Base-by-base conservation (phyloP, 2,113 vertebrate species). In the Cephalopholis sonnerati region DNA sequence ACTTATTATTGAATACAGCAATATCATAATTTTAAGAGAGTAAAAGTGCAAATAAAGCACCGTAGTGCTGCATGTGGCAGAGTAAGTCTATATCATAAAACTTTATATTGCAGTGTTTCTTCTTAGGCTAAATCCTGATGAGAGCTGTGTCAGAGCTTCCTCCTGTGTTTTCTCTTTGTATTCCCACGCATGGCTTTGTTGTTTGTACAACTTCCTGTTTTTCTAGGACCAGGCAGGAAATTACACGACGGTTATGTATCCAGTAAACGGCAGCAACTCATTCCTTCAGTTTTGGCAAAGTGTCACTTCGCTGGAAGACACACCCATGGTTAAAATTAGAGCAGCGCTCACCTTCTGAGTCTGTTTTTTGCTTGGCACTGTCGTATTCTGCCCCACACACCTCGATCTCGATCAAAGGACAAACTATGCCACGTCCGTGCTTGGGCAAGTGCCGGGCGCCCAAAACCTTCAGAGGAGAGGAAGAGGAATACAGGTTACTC, bases 391-490 rank as follows among this genome's bases (percentile, higher is more conserved):
- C 97, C 0, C 98, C 98, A 0, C 97, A 99, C 84, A 99, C 97
- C 84, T 99, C 98, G 1, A 99, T 96, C 95, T 99, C 98, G 68
- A 99, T 97, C 0, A 99, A 96, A 1, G 98, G 98, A 74, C 97
- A 98, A 81, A 99, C 98, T 0, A 99, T 99, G 75, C 98, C 98
- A 4, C 98, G 95, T 6, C 98, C 98, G 0, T 99, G 98, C 89
- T 99, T 99, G 2, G 98, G 98, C 69, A 99, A 94, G 85, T 99
- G 98, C 11, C 98, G 96, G 1, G 98, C 97, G 0, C 98, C 98
- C 91, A 99, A 89, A 48, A 99, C 97, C 98, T 99, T 75, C 12
- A 75, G 39, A 17, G 22, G 16, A 69, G 51, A 73, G 4, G 10
- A 61, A 67, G 4, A 63, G 20, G 17, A 41, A 61, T 16, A 29